Percentiles rank a stretch among this genome's conserved stretches.
Conservation (phyloP, 2,888 invertebrate species). For the Hydrotaea cyrtoneurina region DNA sequence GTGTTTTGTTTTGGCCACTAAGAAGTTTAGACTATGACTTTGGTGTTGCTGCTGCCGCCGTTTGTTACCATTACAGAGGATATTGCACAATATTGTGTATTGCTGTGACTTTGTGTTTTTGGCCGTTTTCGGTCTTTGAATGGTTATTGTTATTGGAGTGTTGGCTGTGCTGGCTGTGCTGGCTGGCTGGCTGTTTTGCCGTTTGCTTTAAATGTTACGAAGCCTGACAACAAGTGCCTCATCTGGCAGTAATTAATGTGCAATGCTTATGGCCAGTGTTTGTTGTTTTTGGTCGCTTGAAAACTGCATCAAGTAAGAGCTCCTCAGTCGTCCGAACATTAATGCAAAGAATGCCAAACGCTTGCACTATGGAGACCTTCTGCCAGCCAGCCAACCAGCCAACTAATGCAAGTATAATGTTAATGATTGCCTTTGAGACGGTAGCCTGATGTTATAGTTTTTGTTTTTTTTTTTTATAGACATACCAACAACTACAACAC, state of each 20-base stretch:
- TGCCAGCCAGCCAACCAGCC: slow-evolving; percentile 52
- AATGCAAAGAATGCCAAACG: slow-evolving; percentile 54
- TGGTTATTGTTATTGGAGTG: slow-evolving; percentile 44
- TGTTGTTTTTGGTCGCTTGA: background rate
- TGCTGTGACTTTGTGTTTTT: slow-evolving; percentile 63
- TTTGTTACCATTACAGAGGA: slow-evolving; percentile 57
- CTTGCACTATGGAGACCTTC: slow-evolving; percentile 53
- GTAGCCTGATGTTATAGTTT: slow-evolving; percentile 48
- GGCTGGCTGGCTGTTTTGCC: slow-evolving; percentile 15
- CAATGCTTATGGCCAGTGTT: slow-evolving; percentile 51
- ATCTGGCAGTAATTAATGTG: slow-evolving; percentile 67
- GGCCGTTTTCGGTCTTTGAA: slow-evolving; percentile 54
- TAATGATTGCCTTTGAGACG: slow-evolving; percentile 40
- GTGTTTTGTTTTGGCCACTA: slow-evolving; percentile 47
- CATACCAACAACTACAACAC: too few relatives aligned
- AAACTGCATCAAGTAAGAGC: slow-evolving; percentile 24
- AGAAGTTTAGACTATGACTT: slow-evolving; percentile 41
- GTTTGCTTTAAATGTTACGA: slow-evolving; percentile 58
- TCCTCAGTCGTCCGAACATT: background rate
- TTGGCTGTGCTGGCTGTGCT: slow-evolving; percentile 42
- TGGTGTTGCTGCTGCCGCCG: slow-evolving; percentile 29
- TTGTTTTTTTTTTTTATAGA: background rate
- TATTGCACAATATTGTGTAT: slow-evolving; percentile 67
- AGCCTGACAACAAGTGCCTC: slow-evolving; percentile 66
- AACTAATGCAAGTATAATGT: slow-evolving; percentile 37